phyloP scores from a whole-genome alignment of 2,797 vertebrate species.

The Schizopygopsis malacanthus region DNA sequence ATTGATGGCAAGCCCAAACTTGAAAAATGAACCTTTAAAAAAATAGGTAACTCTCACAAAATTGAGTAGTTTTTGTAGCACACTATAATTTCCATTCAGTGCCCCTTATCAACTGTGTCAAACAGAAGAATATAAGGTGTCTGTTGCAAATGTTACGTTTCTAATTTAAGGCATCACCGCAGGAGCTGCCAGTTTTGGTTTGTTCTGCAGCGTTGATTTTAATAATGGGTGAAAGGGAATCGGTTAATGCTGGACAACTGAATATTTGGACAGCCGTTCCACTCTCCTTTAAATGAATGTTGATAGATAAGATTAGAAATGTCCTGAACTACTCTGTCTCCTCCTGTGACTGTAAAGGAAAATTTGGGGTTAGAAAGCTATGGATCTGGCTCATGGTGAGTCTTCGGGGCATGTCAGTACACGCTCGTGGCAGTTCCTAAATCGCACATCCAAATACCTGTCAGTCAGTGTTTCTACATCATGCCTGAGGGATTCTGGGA shows the following conservation, averaged over 20 bases:
- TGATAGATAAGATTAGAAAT: conserved; percentile 69
- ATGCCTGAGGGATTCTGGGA: conserved; percentile 59
- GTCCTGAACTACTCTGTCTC: conserved; percentile 57
- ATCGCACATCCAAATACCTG: conserved; percentile 67
- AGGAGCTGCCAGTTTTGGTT: conserved; percentile 64
- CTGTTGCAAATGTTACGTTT: conserved; percentile 53
- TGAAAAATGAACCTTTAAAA: too few species aligned
- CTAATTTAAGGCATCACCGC: conserved; percentile 60
- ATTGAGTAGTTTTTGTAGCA: background rate
- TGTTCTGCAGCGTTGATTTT: conserved; percentile 66
- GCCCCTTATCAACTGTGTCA: background rate
- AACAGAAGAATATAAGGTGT: background rate
- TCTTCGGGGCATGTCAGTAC: conserved; percentile 68
- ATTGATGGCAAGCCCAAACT: background rate
- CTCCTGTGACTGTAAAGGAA: conserved; percentile 12
- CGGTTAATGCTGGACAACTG: conserved; percentile 43
- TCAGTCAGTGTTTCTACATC: conserved; percentile 67
- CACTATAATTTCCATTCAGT: background rate
- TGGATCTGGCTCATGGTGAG: conserved; percentile 56
- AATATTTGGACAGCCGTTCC: conserved; percentile 61
- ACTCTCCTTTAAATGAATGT: conserved; percentile 54
- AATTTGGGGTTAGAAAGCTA: conserved; percentile 6
- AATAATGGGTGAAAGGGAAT: conserved; percentile 69
- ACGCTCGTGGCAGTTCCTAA: conserved; percentile 63
- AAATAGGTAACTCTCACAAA: background rate